Conservation (phyloP, 1,140 invertebrate genomes). For the Drosophila santomea region DNA sequence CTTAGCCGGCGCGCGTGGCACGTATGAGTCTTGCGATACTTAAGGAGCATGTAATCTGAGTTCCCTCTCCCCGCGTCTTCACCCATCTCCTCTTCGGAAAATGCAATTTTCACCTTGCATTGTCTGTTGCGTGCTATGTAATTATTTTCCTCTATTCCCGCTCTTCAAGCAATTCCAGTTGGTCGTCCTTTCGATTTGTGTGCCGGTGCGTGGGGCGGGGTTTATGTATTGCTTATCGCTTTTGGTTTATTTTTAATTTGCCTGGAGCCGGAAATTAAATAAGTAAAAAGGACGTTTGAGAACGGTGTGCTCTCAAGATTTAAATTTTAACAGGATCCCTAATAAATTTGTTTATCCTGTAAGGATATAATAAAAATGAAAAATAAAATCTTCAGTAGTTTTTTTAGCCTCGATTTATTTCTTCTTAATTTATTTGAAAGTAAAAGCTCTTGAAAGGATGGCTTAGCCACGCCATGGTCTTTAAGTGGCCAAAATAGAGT, state of each 20-base stretch:
- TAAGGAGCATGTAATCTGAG: conserved; percentile 69
- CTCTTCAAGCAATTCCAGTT: conserved; percentile 28
- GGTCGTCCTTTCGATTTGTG: conserved; percentile 42
- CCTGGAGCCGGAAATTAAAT: conserved; percentile 33
- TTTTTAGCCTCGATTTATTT: background rate
- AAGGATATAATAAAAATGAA: no score
- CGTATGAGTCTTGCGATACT: conserved; percentile 65
- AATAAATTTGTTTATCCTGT: no score
- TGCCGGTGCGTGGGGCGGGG: conserved; percentile 7
- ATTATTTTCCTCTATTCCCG: conserved; percentile 52
- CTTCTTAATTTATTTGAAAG: background rate
- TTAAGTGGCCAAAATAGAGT: background rate
- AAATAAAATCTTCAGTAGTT: no score
- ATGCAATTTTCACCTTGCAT: conserved; percentile 76
- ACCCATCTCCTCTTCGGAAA: conserved; percentile 10
- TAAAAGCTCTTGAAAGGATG: background rate
- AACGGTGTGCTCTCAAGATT: background rate
- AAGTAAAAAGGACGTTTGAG: background rate
- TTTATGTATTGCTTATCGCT: conserved; percentile 25
- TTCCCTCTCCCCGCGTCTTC: conserved; percentile 12
- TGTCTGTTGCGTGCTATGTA: conserved; percentile 62
- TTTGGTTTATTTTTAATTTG: conserved; percentile 56
- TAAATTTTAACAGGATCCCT: no score
- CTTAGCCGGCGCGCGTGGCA: conserved; percentile 45
- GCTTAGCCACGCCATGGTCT: background rate